These are phyloP conservation scores for Scolopax bukidnonensis DNA, from an alignment of 2,797 vertebrate genomes.

Conservation along the genomic window DNA sequence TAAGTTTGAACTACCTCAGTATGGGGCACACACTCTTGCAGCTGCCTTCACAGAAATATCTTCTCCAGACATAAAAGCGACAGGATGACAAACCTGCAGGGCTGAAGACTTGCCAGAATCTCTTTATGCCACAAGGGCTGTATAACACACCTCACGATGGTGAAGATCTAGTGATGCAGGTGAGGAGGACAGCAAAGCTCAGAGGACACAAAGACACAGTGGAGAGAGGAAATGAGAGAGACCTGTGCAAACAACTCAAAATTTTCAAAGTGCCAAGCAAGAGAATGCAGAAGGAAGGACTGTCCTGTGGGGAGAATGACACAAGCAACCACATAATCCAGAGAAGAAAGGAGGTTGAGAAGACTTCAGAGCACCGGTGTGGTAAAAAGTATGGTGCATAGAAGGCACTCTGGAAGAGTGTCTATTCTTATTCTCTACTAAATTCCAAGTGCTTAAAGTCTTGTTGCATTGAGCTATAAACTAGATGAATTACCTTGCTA, in stretches of 20 bases:
- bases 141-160: background rate
- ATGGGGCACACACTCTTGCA: background rate
- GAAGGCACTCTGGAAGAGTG: background rate
- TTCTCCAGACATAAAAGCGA: background rate
- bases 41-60: background rate
- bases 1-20: background rate
- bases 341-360: background rate
- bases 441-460: background rate
- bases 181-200: background rate
- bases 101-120: background rate
- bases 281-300: background rate
- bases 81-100: background rate
- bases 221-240: background rate
- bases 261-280: background rate
- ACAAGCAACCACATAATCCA: background rate
- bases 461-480: background rate
- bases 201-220: background rate
- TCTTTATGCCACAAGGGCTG: background rate
- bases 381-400: background rate
- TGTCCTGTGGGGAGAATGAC: background rate
- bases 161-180: background rate
- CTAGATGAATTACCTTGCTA: background rate
- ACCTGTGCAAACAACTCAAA: background rate
- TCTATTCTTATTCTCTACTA: background rate
- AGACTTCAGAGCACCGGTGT: background rate